Conservation (phyloP, 2,797 vertebrate genomes). For the Varecia variegata region DNA sequence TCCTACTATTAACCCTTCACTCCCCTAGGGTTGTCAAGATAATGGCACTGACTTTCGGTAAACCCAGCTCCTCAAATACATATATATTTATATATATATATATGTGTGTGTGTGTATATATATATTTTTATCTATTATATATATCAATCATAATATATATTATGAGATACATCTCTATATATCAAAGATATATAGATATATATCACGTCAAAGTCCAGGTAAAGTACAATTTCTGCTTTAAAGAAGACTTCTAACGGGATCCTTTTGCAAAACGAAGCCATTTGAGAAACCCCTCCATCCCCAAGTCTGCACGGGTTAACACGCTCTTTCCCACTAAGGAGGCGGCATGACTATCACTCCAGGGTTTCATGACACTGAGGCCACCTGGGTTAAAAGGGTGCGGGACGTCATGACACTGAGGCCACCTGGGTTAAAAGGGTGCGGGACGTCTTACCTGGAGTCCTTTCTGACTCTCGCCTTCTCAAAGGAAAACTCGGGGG, state of each 20-base stretch:
- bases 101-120: too few species aligned
- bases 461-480: constrained; percentile 92
- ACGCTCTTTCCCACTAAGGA: background rate
- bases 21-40: background rate
- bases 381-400: rapidly evolving
- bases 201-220: background rate
- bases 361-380: background rate
- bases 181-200: too few species aligned
- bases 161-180: too few species aligned
- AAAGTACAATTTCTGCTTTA: background rate
- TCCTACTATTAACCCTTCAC: background rate
- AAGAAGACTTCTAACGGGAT: background rate
- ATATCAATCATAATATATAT: too few species aligned
- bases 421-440: background rate
- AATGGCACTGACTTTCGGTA: background rate
- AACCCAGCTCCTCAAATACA: background rate
- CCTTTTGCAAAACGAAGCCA: background rate
- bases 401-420: background rate
- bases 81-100: too few species aligned
- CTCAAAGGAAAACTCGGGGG: constrained; percentile 92
- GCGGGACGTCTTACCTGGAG: constrained; percentile 87
- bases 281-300: background rate
- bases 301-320: background rate
- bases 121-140: too few species aligned
- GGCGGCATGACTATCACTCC: background rate